These are phyloP conservation scores for Tragelaphus buxtoni DNA, from an alignment of 2,113 vertebrate species.

Conservation along the genomic window DNA sequence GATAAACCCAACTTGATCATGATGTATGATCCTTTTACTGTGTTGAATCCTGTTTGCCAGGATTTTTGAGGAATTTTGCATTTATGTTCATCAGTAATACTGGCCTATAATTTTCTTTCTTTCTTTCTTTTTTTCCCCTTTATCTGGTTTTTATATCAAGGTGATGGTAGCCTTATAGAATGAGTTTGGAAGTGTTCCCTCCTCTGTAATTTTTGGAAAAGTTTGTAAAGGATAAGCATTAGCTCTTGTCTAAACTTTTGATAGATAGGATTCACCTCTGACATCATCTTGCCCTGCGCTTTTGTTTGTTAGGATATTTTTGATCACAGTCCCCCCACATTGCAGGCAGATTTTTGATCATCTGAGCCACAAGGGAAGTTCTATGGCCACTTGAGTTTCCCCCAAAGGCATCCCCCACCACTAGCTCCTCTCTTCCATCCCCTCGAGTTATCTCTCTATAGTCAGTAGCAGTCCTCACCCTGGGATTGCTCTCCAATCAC, in stretches of 20 bases:
- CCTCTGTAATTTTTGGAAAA: not conserved
- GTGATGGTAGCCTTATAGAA: not conserved
- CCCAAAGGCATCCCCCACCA: not conserved
- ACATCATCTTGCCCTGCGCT: not conserved
- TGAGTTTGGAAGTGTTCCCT: not conserved
- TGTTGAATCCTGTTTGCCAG: not conserved
- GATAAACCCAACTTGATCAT: not conserved
- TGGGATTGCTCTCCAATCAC: not conserved
- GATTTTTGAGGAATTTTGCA: not conserved
- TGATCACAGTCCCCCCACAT: not conserved
- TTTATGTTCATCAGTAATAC: not conserved
- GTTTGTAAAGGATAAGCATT: not conserved
- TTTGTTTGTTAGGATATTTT: not conserved
- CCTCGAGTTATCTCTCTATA: not conserved
- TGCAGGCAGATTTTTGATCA: not conserved
- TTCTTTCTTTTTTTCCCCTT: not conserved
- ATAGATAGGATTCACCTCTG: not conserved
- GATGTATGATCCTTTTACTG: not conserved
- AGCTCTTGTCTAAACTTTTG: not conserved
- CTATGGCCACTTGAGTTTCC: not conserved
- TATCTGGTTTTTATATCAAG: not conserved
- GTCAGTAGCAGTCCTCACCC: not conserved
- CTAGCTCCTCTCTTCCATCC: not conserved
- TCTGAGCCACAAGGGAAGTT: not conserved
- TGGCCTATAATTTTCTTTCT: not conserved